Conservation (phyloP, 1,140 invertebrate species). For the Ceratina japonica region DNA sequence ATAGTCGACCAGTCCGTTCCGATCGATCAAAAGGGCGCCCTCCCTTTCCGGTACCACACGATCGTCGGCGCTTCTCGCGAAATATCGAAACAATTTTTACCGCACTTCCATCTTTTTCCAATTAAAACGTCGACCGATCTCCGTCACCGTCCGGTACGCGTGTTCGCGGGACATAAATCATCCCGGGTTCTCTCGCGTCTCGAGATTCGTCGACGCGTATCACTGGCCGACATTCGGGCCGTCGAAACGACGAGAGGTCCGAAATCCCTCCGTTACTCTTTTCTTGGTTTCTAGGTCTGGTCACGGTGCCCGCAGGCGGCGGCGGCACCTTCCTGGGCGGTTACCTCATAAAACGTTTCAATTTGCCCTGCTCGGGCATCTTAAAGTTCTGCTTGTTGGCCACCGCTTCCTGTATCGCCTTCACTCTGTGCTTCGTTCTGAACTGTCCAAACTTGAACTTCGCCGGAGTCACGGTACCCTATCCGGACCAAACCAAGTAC, state of each 20-base stretch:
- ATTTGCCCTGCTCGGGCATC: conserved; percentile 87
- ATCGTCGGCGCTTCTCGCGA: conserved; percentile 21
- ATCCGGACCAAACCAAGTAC: conserved; percentile 77
- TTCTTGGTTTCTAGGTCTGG: conserved; percentile 79
- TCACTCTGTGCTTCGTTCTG: conserved; percentile 85
- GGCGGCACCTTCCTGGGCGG: conserved; percentile 91
- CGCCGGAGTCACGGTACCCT: conserved; percentile 85
- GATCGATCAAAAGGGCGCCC: conserved; percentile 23
- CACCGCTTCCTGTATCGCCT: conserved; percentile 81
- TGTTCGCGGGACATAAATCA: no score
- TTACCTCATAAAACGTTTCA: conserved; percentile 87
- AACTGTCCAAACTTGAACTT: conserved; percentile 87
- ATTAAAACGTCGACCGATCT: background rate
- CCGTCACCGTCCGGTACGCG: no score
- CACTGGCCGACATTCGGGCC: no score
- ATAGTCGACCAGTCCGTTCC: conserved; percentile 39
- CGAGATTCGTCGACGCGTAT: no score
- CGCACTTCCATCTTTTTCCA: background rate
- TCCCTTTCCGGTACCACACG: background rate
- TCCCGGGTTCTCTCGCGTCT: no score
- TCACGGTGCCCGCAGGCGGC: conserved; percentile 86
- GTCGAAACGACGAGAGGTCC: no score
- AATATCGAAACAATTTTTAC: conserved; percentile 31
- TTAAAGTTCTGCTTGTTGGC: conserved; percentile 86
- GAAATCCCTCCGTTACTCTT: background rate